Percentiles rank a stretch among this genome's conserved stretches.
Evolutionary conservation across 2,888 invertebrate species (phyloP).

Genomic region (Agrotis exclamationis): DNA sequence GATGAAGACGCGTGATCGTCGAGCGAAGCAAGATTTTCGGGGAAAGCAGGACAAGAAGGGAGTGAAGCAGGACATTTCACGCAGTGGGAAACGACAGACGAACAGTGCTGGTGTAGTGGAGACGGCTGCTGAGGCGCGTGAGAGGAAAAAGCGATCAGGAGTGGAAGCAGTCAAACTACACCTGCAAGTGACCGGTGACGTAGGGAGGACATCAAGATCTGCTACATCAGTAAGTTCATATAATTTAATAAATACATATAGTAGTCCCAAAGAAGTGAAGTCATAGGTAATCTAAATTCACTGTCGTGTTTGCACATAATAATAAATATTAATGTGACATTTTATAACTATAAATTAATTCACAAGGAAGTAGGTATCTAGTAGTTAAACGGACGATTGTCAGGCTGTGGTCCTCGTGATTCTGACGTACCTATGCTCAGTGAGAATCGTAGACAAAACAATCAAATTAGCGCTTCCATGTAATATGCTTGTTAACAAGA

Average conservation of each 20-base stretch:
- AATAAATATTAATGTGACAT: constrained; percentile 47
- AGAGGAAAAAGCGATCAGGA: constrained; percentile 83
- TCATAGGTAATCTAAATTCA: constrained; percentile 40
- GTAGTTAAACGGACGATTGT: constrained; percentile 42
- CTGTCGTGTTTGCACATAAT: constrained; percentile 22
- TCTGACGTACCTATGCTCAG: constrained; percentile 49
- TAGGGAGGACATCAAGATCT: constrained; percentile 87
- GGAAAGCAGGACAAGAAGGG: constrained; percentile 68
- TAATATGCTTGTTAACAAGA: constrained; percentile 60
- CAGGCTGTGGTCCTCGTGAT: constrained; percentile 55
- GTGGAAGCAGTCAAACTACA: constrained; percentile 87
- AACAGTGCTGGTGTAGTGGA: constrained; percentile 52
- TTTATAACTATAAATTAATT: constrained; percentile 44
- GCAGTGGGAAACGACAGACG: constrained; percentile 66
- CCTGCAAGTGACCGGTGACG: constrained; percentile 82
- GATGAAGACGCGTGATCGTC: constrained; percentile 85
- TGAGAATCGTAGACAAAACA: constrained; percentile 61
- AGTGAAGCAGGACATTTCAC: constrained; percentile 67
- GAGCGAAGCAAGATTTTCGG: constrained; percentile 74
- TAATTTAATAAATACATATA: constrained; percentile 6
- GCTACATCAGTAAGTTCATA: constrained; percentile 81
- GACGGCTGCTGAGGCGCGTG: constrained; percentile 67
- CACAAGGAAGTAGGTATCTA: constrained; percentile 35
- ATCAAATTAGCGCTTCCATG: constrained; percentile 64
- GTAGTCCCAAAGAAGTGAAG: constrained; percentile 28